These are phyloP conservation scores for Leptestheria dahalacensis DNA, from an alignment of 1,140 invertebrate genomes.

Conservation along the genomic window DNA sequence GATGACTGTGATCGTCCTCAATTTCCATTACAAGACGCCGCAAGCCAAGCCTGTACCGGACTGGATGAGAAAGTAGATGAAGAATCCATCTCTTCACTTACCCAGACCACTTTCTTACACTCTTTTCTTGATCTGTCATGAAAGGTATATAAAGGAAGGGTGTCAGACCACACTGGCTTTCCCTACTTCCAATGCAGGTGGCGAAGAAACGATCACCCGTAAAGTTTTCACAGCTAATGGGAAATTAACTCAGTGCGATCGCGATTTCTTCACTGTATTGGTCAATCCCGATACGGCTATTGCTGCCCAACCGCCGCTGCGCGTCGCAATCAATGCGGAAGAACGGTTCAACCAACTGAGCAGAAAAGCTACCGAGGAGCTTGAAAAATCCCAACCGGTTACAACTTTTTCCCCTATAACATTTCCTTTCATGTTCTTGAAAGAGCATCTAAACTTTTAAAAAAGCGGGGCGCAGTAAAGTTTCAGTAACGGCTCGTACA, in stretches of 20 bases:
- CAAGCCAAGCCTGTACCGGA: slow-evolving; percentile 32
- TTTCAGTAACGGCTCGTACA: no score
- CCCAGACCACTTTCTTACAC: not conserved
- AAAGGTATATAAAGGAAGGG: not conserved
- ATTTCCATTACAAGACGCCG: slow-evolving; percentile 38
- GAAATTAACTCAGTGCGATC: slow-evolving; percentile 3
- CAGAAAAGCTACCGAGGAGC: not conserved
- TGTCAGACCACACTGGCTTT: not conserved
- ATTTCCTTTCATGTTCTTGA: no score
- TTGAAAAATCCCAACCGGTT: no score
- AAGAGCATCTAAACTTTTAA: no score
- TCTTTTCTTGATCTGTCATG: not conserved
- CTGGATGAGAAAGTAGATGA: slow-evolving; percentile 30
- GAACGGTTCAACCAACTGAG: not conserved
- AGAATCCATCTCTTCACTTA: slow-evolving; percentile 7
- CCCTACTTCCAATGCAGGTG: not conserved
- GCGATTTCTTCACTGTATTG: not conserved
- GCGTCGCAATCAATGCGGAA: not conserved
- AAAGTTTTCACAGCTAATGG: slow-evolving; percentile 15
- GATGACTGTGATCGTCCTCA: slow-evolving; percentile 35
- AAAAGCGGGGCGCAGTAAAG: no score
- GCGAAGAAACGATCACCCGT: not conserved
- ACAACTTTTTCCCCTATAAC: not conserved
- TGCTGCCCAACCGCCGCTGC: not conserved
- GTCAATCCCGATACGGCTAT: not conserved